Evolutionary conservation across 2,888 invertebrate species (phyloP).

Genomic region (Tinea semifulvella): DNA sequence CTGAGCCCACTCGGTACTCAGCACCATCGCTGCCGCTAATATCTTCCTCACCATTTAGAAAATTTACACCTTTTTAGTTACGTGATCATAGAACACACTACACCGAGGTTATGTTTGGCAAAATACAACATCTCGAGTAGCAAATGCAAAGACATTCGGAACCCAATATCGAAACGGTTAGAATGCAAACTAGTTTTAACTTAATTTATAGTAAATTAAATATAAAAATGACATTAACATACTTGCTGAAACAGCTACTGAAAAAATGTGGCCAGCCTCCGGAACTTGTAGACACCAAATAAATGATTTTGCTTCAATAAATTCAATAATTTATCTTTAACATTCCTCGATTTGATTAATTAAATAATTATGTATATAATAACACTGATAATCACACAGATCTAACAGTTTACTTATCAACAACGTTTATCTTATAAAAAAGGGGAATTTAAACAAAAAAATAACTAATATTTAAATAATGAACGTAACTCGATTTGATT

Average conservation of each 20-base stretch:
- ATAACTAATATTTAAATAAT: too few relatives aligned
- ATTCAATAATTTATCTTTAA: too few relatives aligned
- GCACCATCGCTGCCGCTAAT: conserved; percentile 67
- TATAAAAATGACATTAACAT: conserved; percentile 66
- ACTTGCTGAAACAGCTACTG: conserved; percentile 63
- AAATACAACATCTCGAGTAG: not conserved
- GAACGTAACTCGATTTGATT: too few relatives aligned
- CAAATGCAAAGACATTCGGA: not conserved
- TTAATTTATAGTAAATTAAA: conserved; percentile 34
- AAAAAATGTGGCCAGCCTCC: conserved; percentile 58
- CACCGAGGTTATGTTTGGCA: conserved; percentile 40
- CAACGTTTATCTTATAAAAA: too few relatives aligned
- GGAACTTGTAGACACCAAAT: conserved; percentile 28
- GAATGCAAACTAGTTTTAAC: not conserved
- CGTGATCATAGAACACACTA: conserved; percentile 40
- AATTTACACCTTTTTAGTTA: conserved; percentile 30
- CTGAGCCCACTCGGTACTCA: conserved; percentile 99
- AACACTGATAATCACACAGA: too few relatives aligned
- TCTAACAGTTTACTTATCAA: too few relatives aligned
- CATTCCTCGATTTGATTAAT: too few relatives aligned
- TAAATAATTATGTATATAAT: too few relatives aligned
- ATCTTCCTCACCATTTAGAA: conserved; percentile 45
- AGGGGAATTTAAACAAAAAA: too few relatives aligned
- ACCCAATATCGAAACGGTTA: not conserved
- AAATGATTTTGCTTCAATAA: too few relatives aligned